phyloP scores from a whole-genome alignment of 2,797 vertebrate species.

The Cirrhinus molitorella region DNA sequence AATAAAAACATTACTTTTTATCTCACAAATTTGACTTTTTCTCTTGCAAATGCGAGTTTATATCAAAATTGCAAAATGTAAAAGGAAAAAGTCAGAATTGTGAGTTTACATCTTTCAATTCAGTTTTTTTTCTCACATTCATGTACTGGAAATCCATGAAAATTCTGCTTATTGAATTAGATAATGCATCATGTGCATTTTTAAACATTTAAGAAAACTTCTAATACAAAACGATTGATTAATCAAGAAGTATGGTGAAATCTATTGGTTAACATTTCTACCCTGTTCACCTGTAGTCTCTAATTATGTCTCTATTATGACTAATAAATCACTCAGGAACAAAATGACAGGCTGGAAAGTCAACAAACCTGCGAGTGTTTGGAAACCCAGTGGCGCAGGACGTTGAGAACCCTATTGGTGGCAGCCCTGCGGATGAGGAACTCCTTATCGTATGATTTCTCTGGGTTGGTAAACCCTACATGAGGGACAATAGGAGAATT shows the following conservation, averaged over 20 bases:
- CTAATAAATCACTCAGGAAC: neutral
- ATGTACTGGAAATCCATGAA: neutral
- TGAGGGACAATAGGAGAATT: slow-evolving; percentile 1
- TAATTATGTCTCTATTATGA: neutral
- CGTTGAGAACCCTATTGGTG: slow-evolving; percentile 95
- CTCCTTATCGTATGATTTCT: slow-evolving; percentile 92
- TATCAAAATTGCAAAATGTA: neutral
- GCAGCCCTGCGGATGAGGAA: slow-evolving; percentile 95
- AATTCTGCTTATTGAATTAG: neutral
- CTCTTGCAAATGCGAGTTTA: neutral
- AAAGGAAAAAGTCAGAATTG: too few species aligned
- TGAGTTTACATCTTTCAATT: neutral
- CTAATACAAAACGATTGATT: neutral
- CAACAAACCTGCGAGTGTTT: slow-evolving; percentile 93
- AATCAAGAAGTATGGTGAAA: neutral
- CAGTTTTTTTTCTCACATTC: neutral
- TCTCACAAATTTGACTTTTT: neutral
- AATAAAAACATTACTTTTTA: neutral
- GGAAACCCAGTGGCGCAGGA: slow-evolving; percentile 97
- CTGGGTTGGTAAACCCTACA: slow-evolving; percentile 86
- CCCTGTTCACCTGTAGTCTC: neutral
- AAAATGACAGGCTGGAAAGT: neutral
- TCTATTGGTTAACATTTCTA: neutral
- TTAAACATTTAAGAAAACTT: too few species aligned
- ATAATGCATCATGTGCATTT: too few species aligned